Base-by-base conservation (phyloP, 2,113 vertebrate species). In the Delphinus delphis region DNA sequence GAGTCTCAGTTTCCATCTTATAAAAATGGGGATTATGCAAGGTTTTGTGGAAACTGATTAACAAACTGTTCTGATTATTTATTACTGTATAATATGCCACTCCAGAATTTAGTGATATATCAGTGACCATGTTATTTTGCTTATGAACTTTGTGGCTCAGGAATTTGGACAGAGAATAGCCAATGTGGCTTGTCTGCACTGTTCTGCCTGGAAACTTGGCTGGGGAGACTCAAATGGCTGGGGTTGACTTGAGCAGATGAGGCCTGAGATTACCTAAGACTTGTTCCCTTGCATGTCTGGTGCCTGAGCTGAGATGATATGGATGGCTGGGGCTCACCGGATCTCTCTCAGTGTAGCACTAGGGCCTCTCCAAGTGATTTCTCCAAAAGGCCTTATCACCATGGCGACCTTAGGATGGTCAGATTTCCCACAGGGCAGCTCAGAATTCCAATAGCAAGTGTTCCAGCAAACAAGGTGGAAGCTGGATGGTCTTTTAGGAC, bases 321-420 rank as follows among this genome's bases (percentile, higher is more conserved):
- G 14, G 12, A 28, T 28, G 36, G 1, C 62, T 47, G 10, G 5
- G 12, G 26, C 2, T 73, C 28, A 18, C 23, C 31, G 73, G 36
- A 36, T 76, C 62, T 60, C 25, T 88, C 26, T 83, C 8, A 3
- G 1, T 25, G 17, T 28, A 33, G 4, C 10, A 31, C n/a, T 25
- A 10, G 38, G n/a, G 53, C 8, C 31, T 90, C 21, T 50, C 21
- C 9, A 1, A 38, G n/a, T 58, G 23, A 36, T 55, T 83, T 93
- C 33, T 93, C 41, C 50, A 50, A 11, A 12, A 76, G 28, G 15
- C 26, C 8, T 77, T 33, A 38, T 53, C 25, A 23, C 26, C 31
- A 26, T 2, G 11, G 41, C 2, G 28, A 11, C 31, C 3, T 18
- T 10, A 47, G 2, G 4, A 5, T n/a, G 8, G 44, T 50, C 6